Evolutionary conservation across 2,113 vertebrate genomes (phyloP), one percentile per base, ranked within the genome.

Genomic region (Eudyptes chrysolophus): DNA sequence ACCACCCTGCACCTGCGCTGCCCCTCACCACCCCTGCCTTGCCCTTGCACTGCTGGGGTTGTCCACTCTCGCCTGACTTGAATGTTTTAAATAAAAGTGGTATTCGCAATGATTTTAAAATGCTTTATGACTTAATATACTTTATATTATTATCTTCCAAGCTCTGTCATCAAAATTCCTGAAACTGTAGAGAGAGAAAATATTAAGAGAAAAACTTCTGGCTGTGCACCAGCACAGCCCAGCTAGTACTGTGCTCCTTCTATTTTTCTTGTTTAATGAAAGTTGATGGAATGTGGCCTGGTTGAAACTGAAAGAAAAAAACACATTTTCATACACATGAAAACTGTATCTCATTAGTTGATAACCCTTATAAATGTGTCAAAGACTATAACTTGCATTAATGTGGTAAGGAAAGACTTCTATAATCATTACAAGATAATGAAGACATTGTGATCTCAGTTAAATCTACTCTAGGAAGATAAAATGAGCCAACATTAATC

Each of bases 381-480:
- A 72, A 88, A 90, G 54, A 84, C 20, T 65, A 27, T 58, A 77
- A 88, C 77, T 87, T 76, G 16, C 57, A 89, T 57, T 74, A 80
- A 79, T 92, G 69, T 55, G 79, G 71, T 78, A 76, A 82, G 74
- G 48, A 87, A 92, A 93, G 49, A 54, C 51, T 84, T 93, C 83
- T 72, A n/a, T 62, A 94, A 85, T 71, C 68, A 81, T 86, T 92
- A 87, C 46, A 71, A 87, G 82, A 84, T 82, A 96, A 90, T 87
- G 80, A 90, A 97, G 89, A 84, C 64, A 68, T 69, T 76, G 66
- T 24, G 26, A 89, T 89, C 66, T 74, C 64, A 51, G 32, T 66
- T 90, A 90, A 95, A 95, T 82, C 55, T 92, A 90, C 79, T 91
- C 49, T n/a, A 86, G 78, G 51, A 95, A 95, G 62, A 78, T 15